Evolutionary conservation across 2,113 vertebrate species (phyloP).

Genomic region (Pica pica): DNA sequence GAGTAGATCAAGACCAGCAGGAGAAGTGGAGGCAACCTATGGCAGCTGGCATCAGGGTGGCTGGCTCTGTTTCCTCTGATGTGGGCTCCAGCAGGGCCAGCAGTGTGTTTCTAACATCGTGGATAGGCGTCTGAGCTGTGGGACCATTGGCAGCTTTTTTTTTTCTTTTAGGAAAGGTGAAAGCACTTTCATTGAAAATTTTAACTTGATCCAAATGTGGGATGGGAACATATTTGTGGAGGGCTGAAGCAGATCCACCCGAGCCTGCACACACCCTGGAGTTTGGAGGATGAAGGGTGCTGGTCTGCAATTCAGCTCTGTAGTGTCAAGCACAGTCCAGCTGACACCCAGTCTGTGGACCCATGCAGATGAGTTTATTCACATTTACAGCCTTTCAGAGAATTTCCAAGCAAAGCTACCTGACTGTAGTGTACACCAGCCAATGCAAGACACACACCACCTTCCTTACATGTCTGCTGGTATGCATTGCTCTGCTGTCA

Average conservation of each 20-base stretch:
- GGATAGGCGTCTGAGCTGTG: neutral
- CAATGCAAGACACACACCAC: neutral
- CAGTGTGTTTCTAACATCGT: fast-evolving
- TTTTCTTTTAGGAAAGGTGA: neutral
- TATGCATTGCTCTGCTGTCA: neutral
- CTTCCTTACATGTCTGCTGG: no score
- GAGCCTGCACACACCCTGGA: neutral
- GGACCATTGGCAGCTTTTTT: neutral
- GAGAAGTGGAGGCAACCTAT: neutral
- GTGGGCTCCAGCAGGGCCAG: neutral
- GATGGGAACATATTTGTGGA: neutral
- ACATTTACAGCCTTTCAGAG: neutral
- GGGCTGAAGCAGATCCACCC: neutral
- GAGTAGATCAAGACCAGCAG: neutral
- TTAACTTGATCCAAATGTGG: neutral
- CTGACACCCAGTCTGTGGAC: fast-evolving
- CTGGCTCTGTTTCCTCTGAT: neutral
- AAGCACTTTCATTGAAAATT: neutral
- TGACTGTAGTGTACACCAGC: neutral
- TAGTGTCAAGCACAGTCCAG: neutral
- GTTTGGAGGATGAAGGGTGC: neutral
- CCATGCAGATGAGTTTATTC: neutral
- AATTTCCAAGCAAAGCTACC: neutral
- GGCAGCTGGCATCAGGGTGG: neutral
- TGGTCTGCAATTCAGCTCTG: neutral